Base-by-base conservation (phyloP, 1,140 invertebrate species). In the Trypoxylus dichotomus region DNA sequence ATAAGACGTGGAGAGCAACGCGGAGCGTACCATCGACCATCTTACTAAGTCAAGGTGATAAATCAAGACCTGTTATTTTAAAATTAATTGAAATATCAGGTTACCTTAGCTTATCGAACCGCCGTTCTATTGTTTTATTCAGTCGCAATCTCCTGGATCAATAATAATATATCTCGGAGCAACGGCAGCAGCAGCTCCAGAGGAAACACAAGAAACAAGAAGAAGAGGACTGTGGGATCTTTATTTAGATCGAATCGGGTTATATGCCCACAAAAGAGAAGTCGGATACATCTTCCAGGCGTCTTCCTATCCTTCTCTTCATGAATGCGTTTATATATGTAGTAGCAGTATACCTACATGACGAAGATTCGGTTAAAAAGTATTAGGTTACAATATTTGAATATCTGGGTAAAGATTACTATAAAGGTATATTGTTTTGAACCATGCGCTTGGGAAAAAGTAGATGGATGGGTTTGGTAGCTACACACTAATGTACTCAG, bases 21-120 rank as follows among this genome's bases (percentile, higher is more conserved):
- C 42, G 7, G 11, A 43, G 74, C n/a, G 32, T 37, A 54, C 24
- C 37, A 72, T 47, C 11, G 47, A 72, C 77, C 32, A 78, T 76
- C 74, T 37, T 25, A 54, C 32, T 47, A 68, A 63, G 75, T 78
- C 74, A 75, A 78, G 77, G 63, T 43, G 74, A 78, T 78, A 78
- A 78, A 78, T 78, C 77, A 78, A 76, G 74, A 76, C 74, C 77
- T 78, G 77, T 78, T 78, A 78, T 78, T 78, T 78, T 78, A 78
- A 78, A 78, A 78, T 78, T 78, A 78, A 78, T 78, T 78, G 77
- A 78, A 78, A 78, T 78, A 78, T 78, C 77, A 78, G 74, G 77
- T 78, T 78, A 78, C 77, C 42, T 27, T 32, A 58, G 58, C 74
- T 78, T 76, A 78, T 76, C 77, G 77, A 72, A 76, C 42, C 72